Percentiles rank a stretch among this genome's conserved stretches.
Evolutionary conservation across 2,797 vertebrate genomes (phyloP).

Genomic region (Kryptolebias ocellatus): DNA sequence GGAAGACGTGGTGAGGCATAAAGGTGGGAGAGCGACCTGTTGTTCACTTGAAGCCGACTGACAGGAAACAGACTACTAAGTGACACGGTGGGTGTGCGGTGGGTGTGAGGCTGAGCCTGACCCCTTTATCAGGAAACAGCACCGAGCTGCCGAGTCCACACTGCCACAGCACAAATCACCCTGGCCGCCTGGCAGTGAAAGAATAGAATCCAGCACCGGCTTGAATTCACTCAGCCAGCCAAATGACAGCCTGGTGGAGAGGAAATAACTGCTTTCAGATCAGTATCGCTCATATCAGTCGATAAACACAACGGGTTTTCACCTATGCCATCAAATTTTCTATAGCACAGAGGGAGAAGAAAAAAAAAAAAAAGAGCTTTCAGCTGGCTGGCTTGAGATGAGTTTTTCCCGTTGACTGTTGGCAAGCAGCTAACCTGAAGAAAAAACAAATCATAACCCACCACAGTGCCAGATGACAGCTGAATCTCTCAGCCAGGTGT

Average conservation of each 20-base stretch:
- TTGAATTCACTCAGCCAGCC: slow-evolving; percentile 61
- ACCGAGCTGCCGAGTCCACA: slow-evolving; percentile 47
- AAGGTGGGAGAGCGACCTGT: slow-evolving; percentile 34
- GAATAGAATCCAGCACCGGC: slow-evolving; percentile 60
- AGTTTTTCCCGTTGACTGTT: slow-evolving; percentile 28
- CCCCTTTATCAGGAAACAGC: slow-evolving; percentile 69
- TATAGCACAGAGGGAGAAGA: slow-evolving; percentile 27
- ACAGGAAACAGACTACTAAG: slow-evolving; percentile 58
- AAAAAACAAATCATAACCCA: slow-evolving; percentile 51
- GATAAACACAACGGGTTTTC: slow-evolving; percentile 65
- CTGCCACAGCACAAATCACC: slow-evolving; percentile 68
- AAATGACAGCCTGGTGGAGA: slow-evolving; percentile 66
- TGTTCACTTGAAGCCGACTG: slow-evolving; percentile 29
- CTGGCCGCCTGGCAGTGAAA: slow-evolving; percentile 60
- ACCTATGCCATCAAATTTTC: slow-evolving; percentile 54
- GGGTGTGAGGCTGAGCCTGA: slow-evolving; percentile 56
- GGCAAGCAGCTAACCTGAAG: slow-evolving; percentile 47
- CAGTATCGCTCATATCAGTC: slow-evolving; percentile 72
- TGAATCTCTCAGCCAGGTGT: slow-evolving; percentile 39
- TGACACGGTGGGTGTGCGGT: slow-evolving; percentile 46
- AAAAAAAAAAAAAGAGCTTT: slow-evolving; percentile 25
- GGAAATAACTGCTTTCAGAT: slow-evolving; percentile 75
- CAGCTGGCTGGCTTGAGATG: slow-evolving; percentile 45
- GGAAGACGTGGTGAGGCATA: slow-evolving; percentile 14
- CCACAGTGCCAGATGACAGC: slow-evolving; percentile 34